These are phyloP conservation scores for Drosophila repletoides DNA, from an alignment of 1,140 invertebrate genomes.

Conservation along the genomic window DNA sequence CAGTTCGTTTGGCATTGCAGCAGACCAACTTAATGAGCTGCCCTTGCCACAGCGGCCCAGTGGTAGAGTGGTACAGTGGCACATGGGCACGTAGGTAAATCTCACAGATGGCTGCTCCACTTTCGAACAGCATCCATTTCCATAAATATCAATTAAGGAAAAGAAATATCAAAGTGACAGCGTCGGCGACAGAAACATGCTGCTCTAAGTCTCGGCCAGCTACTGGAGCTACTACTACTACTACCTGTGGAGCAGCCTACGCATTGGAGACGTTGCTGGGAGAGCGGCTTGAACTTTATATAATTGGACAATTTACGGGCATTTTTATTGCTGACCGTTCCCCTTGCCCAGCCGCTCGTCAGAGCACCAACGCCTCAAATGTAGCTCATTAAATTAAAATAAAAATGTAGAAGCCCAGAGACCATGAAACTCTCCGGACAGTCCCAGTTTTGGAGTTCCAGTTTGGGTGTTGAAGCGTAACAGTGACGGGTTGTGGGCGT, in stretches of 20 bases:
- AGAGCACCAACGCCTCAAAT: too few relatives aligned
- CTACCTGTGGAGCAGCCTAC: slow-evolving; percentile 40
- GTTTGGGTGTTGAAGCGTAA: slow-evolving; percentile 45
- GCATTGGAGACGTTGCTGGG: slow-evolving; percentile 3
- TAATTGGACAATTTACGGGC: slow-evolving; percentile 73
- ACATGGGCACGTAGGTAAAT: slow-evolving; percentile 71
- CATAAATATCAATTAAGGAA: slow-evolving; percentile 76
- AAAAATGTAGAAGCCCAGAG: slow-evolving; percentile 9
- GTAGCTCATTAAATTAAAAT: slow-evolving; percentile 54
- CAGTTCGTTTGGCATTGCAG: slow-evolving; percentile 1
- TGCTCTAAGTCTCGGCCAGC: slow-evolving; percentile 22
- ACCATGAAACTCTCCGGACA: slow-evolving; percentile 24
- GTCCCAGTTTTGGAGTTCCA: slow-evolving; percentile 23
- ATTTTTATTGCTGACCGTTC: neutral
- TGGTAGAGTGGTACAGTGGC: too few relatives aligned
- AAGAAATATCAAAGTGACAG: slow-evolving; percentile 72
- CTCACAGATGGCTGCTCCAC: slow-evolving; percentile 65
- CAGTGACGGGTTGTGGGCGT: slow-evolving; percentile 42
- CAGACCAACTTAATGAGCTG: slow-evolving; percentile 30
- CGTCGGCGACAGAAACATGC: slow-evolving; percentile 38
- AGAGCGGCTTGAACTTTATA: slow-evolving; percentile 30
- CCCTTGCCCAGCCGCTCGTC: neutral
- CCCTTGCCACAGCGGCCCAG: slow-evolving; percentile 7
- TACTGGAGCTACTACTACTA: slow-evolving; percentile 7
- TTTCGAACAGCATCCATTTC: slow-evolving; percentile 60